phyloP scores from a whole-genome alignment of 2,888 invertebrate species.

The Drosophila prolongata region DNA sequence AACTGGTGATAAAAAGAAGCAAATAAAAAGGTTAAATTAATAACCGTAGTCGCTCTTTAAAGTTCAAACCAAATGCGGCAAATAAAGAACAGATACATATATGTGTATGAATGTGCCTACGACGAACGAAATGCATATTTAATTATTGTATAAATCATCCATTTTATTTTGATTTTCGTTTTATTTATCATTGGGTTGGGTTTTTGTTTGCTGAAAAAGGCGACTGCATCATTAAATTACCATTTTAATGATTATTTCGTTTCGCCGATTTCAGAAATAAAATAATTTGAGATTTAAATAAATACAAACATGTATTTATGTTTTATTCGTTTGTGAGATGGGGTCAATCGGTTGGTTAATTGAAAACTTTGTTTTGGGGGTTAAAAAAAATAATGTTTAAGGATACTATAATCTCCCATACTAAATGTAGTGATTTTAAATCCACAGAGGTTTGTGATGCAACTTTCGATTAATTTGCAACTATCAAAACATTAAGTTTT shows the following conservation, averaged over 20 bases:
- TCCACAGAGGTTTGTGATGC: not conserved
- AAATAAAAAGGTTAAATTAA: constrained; percentile 61
- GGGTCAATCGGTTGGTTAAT: not conserved
- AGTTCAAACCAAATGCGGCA: constrained; percentile 20
- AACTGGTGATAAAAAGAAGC: constrained; percentile 6
- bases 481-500: too few species aligned
- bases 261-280: constrained; percentile 45
- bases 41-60: constrained; percentile 64
- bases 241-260: constrained; percentile 58
- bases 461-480: too few species aligned
- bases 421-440: not conserved
- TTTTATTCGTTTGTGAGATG: not conserved
- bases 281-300: constrained; percentile 8
- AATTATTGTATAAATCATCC: constrained; percentile 73
- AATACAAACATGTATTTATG: not conserved
- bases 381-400: not conserved
- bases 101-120: not conserved
- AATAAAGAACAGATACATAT: constrained; percentile 11
- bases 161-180: constrained; percentile 47
- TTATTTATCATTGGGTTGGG: constrained; percentile 21
- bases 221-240: constrained; percentile 55
- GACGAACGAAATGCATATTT: constrained; percentile 70
- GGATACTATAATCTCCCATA: not conserved
- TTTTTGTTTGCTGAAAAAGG: constrained; percentile 31
- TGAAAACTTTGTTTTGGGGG: not conserved